phyloP scores from a whole-genome alignment of 2,888 invertebrate species.

The Apodemia duryi region DNA sequence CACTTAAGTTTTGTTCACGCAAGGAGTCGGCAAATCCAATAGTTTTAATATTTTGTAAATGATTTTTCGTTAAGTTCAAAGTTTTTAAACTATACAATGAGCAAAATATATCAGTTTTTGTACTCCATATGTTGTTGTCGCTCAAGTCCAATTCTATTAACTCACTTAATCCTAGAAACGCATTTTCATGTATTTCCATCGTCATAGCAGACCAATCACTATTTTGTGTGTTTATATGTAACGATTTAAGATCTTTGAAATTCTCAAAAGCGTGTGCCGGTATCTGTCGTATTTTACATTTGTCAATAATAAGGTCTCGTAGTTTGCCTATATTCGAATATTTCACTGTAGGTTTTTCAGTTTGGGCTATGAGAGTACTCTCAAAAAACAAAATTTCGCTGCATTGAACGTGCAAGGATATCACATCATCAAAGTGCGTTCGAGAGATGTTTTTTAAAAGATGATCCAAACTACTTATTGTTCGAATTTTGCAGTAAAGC shows the following conservation, averaged over 20 bases:
- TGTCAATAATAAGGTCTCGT: conserved; percentile 84
- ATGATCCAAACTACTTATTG: conserved; percentile 84
- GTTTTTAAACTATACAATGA: conserved; percentile 83
- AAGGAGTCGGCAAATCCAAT: conserved; percentile 86
- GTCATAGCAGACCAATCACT: conserved; percentile 89
- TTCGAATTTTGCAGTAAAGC: conserved; percentile 84
- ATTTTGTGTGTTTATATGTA: conserved; percentile 86
- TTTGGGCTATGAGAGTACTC: conserved; percentile 80
- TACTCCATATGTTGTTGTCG: conserved; percentile 88
- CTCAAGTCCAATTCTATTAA: conserved; percentile 84
- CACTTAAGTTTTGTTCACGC: conserved; percentile 75
- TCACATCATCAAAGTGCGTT: conserved; percentile 82
- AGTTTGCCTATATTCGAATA: conserved; percentile 81
- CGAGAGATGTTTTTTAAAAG: conserved; percentile 84
- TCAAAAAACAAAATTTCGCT: conserved; percentile 87
- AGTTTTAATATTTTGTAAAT: conserved; percentile 86
- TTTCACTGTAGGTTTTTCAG: conserved; percentile 66
- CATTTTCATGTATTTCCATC: conserved; percentile 84
- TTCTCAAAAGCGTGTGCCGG: conserved; percentile 84
- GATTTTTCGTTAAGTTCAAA: conserved; percentile 87
- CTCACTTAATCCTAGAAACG: conserved; percentile 83
- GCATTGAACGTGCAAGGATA: conserved; percentile 84
- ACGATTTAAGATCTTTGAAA: conserved; percentile 82
- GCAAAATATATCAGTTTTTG: conserved; percentile 85
- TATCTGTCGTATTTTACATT: conserved; percentile 87